Evolutionary conservation across 2,113 vertebrate genomes (phyloP).

Genomic region (Pseudorectes ferrugineus): DNA sequence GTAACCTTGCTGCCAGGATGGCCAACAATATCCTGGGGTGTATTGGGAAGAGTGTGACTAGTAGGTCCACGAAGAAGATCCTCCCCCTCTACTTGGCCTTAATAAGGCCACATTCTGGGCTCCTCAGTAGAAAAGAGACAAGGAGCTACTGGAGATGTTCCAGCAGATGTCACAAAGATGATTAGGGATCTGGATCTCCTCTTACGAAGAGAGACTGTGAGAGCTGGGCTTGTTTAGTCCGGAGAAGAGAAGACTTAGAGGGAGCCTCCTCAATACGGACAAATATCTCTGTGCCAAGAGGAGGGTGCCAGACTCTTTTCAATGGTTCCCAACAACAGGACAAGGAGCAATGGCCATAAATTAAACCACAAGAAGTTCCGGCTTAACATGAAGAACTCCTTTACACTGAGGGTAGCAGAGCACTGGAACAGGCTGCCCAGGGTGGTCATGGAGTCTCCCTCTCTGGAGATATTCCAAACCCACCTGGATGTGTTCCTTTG

Average conservation of each 20-base stretch:
- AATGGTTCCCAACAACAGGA: neutral
- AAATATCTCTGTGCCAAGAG: neutral
- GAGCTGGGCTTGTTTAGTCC: neutral
- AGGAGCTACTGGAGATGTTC: neutral
- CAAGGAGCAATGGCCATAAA: neutral
- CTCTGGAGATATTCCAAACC: neutral
- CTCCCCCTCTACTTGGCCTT: neutral
- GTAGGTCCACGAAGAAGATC: neutral
- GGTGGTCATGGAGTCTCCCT: neutral
- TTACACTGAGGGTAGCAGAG: neutral
- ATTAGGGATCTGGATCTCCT: neutral
- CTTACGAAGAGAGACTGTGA: neutral
- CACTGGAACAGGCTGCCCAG: neutral
- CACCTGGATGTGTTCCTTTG: neutral
- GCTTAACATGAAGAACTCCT: neutral
- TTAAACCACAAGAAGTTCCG: neutral
- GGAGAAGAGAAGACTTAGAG: neutral
- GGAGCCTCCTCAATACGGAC: neutral
- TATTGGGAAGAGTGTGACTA: neutral
- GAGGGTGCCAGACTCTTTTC: neutral
- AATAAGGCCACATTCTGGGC: neutral
- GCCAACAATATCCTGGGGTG: no score
- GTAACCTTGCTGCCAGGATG: neutral
- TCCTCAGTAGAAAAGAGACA: neutral
- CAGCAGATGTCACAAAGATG: neutral